phyloP scores from a whole-genome alignment of 1,140 invertebrate species.

The Goniozus legneri region DNA sequence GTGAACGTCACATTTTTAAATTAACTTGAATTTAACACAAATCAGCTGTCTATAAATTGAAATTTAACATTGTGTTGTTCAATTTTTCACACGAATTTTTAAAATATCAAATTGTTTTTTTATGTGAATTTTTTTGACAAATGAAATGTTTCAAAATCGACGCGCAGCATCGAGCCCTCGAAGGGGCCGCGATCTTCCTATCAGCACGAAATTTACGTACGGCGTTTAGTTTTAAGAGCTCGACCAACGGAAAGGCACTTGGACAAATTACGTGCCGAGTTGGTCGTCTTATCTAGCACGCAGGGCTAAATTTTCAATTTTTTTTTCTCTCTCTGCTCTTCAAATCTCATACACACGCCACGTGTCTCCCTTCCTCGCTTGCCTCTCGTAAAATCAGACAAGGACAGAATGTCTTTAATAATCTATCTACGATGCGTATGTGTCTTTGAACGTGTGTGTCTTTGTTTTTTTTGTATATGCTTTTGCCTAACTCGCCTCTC shows the following conservation, averaged over 20 bases:
- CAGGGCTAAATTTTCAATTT: conserved; percentile 20
- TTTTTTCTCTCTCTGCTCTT: conserved; percentile 4
- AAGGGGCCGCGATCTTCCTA: too few species aligned
- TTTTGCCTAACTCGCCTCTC: not conserved
- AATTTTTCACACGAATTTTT: too few species aligned
- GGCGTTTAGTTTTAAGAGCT: conserved; percentile 44
- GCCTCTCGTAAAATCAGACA: conserved; percentile 18
- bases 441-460: not conserved
- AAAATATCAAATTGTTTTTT: too few species aligned
- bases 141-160: too few species aligned
- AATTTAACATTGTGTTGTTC: too few species aligned
- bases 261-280: conserved; percentile 53
- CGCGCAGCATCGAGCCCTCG: too few species aligned
- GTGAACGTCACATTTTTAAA: too few species aligned
- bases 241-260: conserved; percentile 54
- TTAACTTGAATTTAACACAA: too few species aligned
- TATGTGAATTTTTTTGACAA: too few species aligned
- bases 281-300: conserved; percentile 44
- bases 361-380: not conserved
- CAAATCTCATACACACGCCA: not conserved
- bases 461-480: not conserved
- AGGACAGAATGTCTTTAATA: conserved; percentile 25
- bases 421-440: not conserved
- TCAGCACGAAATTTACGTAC: conserved; percentile 35
- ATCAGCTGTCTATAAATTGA: too few species aligned